A percentile compares a stretch with the other conserved stretches of the same genome.
phyloP scores from a whole-genome alignment of 2,888 invertebrate species.

The Pammene aurita region DNA sequence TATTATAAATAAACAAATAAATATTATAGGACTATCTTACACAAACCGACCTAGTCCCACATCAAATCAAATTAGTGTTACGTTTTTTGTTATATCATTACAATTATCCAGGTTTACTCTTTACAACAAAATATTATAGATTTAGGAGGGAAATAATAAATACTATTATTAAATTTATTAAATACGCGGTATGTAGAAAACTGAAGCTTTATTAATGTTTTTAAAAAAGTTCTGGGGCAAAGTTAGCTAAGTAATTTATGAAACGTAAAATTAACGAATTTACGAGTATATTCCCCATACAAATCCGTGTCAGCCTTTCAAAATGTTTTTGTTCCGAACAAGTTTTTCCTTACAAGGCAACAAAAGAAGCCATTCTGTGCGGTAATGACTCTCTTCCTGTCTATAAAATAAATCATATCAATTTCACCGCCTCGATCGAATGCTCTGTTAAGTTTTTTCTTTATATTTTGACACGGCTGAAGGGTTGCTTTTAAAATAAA shows the following conservation, averaged over 20 bases:
- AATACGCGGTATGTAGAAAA: too few species aligned
- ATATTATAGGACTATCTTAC: too few species aligned
- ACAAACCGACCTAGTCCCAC: too few species aligned
- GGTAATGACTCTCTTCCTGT: conserved; percentile 53
- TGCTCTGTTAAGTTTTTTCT: conserved; percentile 36
- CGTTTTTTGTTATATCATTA: too few species aligned
- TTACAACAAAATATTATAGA: too few species aligned
- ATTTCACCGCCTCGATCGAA: conserved; percentile 37
- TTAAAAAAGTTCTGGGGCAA: too few species aligned
- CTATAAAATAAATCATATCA: conserved; percentile 47
- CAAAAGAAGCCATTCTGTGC: conserved; percentile 49
- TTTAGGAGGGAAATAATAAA: too few species aligned
- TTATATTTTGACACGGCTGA: conserved; percentile 21
- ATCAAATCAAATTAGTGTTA: too few species aligned
- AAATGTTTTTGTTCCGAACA: conserved; percentile 31
- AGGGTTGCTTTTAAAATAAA: conserved; percentile 8
- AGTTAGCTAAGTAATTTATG: neutral
- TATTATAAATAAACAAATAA: too few species aligned
- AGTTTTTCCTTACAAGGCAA: conserved; percentile 30
- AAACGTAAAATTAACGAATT: conserved; percentile 19
- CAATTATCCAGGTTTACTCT: too few species aligned
- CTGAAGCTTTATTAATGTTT: too few species aligned
- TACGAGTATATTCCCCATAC: conserved; percentile 1
- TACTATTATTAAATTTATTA: too few species aligned
- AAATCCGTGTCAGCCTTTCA: conserved; percentile 22